phyloP scores from a whole-genome alignment of 2,797 vertebrate genomes.

The Thaleichthys pacificus region DNA sequence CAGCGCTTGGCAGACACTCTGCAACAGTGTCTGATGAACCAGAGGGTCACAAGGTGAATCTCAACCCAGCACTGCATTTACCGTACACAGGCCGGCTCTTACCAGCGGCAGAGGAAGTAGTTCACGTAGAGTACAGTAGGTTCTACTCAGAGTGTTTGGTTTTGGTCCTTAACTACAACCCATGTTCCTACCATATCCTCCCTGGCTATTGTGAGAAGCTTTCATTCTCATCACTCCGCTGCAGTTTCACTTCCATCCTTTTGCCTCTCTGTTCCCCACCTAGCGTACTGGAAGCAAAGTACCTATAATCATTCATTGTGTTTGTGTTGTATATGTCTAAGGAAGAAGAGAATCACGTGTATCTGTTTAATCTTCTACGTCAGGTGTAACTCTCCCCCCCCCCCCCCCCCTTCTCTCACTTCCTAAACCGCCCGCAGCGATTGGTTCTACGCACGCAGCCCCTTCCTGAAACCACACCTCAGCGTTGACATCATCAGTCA shows the following conservation, averaged over 20 bases:
- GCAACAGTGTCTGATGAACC: conserved; percentile 95
- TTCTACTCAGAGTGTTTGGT: neutral
- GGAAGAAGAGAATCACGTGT: neutral
- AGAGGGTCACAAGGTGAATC: conserved; percentile 87
- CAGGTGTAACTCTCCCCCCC: neutral
- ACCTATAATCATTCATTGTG: neutral
- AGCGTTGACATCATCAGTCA: conserved; percentile 88
- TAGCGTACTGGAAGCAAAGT: neutral
- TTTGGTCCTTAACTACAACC: neutral
- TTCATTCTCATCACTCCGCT: conserved; percentile 17
- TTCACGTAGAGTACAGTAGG: neutral
- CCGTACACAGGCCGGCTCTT: too few species aligned
- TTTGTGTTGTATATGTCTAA: neutral
- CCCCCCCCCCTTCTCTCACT: neutral
- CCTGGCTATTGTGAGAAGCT: neutral
- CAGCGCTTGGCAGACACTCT: conserved; percentile 93
- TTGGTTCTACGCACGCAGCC: conserved; percentile 94
- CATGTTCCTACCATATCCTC: neutral
- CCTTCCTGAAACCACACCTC: conserved; percentile 87
- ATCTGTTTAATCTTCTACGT: neutral
- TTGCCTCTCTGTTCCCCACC: conserved; percentile 9
- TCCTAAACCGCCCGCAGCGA: conserved; percentile 73
- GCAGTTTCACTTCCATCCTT: conserved; percentile 32
- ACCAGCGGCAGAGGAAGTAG: too few species aligned
- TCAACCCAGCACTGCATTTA: neutral